A percentile compares a stretch with the other conserved stretches of the same genome.
Conservation (phyloP, 2,888 invertebrate genomes). For the Agrotis exclamationis region DNA sequence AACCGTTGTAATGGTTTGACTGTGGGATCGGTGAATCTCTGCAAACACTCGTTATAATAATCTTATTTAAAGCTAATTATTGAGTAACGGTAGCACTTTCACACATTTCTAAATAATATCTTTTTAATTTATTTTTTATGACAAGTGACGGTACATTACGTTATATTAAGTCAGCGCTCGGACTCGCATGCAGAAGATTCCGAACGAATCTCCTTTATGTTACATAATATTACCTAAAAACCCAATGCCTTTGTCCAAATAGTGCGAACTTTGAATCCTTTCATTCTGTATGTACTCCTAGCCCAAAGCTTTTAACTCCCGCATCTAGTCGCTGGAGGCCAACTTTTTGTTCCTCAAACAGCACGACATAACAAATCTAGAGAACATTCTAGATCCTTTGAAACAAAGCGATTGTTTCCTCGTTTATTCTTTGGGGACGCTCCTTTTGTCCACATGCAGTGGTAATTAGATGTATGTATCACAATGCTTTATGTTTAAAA, state of each 20-base stretch:
- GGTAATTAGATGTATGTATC: conserved; percentile 61
- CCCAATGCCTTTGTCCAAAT: not conserved
- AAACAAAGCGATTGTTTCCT: conserved; percentile 62
- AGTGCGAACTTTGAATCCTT: conserved; percentile 11
- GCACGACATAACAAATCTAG: conserved; percentile 49
- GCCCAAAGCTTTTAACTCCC: conserved; percentile 47
- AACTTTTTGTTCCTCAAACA: conserved; percentile 60
- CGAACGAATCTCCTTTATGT: no score
- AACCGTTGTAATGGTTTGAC: no score
- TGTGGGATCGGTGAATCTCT: no score
- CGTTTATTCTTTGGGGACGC: conserved; percentile 57
- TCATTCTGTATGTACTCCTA: conserved; percentile 30
- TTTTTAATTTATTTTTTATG: no score
- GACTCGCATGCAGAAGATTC: no score
- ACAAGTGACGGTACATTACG: not conserved
- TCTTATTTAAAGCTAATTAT: no score
- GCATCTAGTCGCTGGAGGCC: conserved; percentile 45
- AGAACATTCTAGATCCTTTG: conserved; percentile 55
- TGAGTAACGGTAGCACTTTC: no score
- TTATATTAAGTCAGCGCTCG: not conserved
- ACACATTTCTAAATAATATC: no score
- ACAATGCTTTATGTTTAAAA: conserved; percentile 37
- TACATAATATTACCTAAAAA: no score
- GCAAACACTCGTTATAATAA: no score
- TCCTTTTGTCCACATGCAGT: conserved; percentile 53